Percentiles rank a stretch among this genome's conserved stretches.
phyloP scores from a whole-genome alignment of 35 echinoderm and acorn worm species.

The Heliocidaris tuberculata region DNA sequence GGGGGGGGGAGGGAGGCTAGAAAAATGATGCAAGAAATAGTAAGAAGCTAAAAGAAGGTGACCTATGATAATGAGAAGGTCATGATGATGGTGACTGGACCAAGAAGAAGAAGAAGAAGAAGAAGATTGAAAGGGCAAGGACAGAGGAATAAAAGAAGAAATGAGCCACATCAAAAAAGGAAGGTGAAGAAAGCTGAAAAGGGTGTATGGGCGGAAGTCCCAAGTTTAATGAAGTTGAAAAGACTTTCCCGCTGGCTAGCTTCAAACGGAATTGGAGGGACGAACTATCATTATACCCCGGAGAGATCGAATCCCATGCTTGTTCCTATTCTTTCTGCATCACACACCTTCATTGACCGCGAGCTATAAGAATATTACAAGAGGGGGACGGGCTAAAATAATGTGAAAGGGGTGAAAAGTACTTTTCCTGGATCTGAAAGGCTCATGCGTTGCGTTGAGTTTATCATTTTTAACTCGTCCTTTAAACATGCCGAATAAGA shows the following conservation, averaged over 20 bases:
- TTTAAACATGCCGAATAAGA: too few species aligned
- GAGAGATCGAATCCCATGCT: neutral
- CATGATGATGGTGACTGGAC: neutral
- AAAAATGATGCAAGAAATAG: neutral
- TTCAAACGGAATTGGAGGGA: neutral
- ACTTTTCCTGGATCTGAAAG: too few species aligned
- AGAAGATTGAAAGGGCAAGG: neutral
- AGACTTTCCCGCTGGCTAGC: slow-evolving; percentile 5
- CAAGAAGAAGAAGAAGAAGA: neutral
- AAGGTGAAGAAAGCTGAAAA: neutral
- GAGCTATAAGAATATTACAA: neutral
- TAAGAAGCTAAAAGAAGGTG: neutral
- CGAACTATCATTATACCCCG: neutral
- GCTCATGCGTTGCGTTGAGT: too few species aligned
- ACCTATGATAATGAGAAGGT: neutral
- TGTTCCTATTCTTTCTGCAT: neutral
- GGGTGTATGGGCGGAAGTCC: neutral
- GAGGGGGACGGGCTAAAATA: neutral
- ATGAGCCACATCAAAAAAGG: neutral
- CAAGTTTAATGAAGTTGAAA: slow-evolving; percentile 10
- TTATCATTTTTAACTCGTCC: too few species aligned
- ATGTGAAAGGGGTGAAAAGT: neutral
- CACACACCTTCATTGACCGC: neutral
- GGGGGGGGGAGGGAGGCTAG: neutral
- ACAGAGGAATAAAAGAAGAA: neutral